A percentile compares a stretch with the other conserved stretches of the same genome.
These are phyloP conservation scores for Euclidia mi DNA, from an alignment of 2,888 invertebrate species.

Conservation along the genomic window DNA sequence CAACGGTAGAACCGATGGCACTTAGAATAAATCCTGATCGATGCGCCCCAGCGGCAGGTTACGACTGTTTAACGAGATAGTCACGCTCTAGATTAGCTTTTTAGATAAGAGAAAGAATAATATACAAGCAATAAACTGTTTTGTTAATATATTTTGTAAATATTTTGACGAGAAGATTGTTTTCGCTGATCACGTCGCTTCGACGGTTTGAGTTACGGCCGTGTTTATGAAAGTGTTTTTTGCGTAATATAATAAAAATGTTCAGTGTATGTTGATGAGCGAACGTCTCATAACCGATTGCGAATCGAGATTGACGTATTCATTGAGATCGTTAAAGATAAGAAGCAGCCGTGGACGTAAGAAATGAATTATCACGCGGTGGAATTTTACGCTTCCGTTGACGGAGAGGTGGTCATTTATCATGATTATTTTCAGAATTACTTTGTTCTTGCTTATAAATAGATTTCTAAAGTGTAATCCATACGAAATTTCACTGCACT, in stretches of 20 bases:
- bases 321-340: conserved; percentile 71
- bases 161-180: conserved; percentile 70
- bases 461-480: conserved; percentile 30
- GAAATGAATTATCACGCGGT: conserved; percentile 71
- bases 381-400: conserved; percentile 68
- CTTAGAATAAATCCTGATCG: conserved; percentile 68
- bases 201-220: conserved; percentile 72
- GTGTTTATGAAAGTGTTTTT: conserved; percentile 62
- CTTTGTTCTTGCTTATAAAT: conserved; percentile 38
- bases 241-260: conserved; percentile 65
- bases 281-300: conserved; percentile 64
- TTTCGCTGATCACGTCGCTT: conserved; percentile 64
- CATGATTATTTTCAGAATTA: conserved; percentile 39
- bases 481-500: conserved; percentile 46
- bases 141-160: conserved; percentile 84
- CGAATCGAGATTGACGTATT: conserved; percentile 77
- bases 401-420: conserved; percentile 56
- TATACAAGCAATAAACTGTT: conserved; percentile 78
- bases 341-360: conserved; percentile 54
- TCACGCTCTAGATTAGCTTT: conserved; percentile 83
- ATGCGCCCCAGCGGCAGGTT: conserved; percentile 54
- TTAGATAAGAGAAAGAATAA: conserved; percentile 76
- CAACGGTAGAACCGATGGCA: conserved; percentile 93
- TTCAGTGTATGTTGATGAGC: conserved; percentile 53
- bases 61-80: conserved; percentile 77